Evolutionary conservation across 2,888 invertebrate species (phyloP).

Genomic region (Lacanobia wlatinum): DNA sequence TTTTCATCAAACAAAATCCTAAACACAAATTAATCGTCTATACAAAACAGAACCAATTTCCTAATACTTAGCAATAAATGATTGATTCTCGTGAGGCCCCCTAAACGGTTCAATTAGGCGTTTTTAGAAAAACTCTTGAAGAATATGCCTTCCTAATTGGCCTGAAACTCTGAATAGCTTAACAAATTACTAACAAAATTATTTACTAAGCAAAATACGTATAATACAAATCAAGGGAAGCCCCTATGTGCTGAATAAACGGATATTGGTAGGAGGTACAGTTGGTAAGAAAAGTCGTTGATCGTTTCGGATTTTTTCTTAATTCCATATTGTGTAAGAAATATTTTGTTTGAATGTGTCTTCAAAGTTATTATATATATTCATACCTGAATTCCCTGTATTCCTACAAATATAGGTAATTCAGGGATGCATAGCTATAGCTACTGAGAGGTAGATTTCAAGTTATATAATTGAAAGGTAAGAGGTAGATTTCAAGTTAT

Average conservation of each 20-base stretch:
- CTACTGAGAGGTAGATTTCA: no score
- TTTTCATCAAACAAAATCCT: constrained; percentile 27
- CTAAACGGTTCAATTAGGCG: constrained; percentile 49
- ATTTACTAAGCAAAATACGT: constrained; percentile 68
- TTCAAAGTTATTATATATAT: no score
- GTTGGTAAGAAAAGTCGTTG: background rate
- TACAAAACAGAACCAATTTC: constrained; percentile 36
- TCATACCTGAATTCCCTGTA: no score
- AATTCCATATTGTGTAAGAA: background rate
- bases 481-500: no score
- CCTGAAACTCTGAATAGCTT: constrained; percentile 66
- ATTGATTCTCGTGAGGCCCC: constrained; percentile 50
- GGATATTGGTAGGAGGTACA: background rate
- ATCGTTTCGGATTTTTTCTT: background rate
- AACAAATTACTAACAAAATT: constrained; percentile 67
- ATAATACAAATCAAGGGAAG: constrained; percentile 60
- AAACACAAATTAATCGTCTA: constrained; percentile 14
- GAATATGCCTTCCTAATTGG: constrained; percentile 67
- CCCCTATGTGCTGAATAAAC: constrained; percentile 34
- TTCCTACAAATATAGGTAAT: no score
- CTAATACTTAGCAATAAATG: constrained; percentile 33
- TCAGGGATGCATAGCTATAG: no score
- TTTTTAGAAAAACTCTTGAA: constrained; percentile 57
- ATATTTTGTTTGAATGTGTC: no score
- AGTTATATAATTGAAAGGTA: no score